Evolutionary conservation across 1,140 invertebrate species (phyloP).

Genomic region (Coptotermes formosanus): DNA sequence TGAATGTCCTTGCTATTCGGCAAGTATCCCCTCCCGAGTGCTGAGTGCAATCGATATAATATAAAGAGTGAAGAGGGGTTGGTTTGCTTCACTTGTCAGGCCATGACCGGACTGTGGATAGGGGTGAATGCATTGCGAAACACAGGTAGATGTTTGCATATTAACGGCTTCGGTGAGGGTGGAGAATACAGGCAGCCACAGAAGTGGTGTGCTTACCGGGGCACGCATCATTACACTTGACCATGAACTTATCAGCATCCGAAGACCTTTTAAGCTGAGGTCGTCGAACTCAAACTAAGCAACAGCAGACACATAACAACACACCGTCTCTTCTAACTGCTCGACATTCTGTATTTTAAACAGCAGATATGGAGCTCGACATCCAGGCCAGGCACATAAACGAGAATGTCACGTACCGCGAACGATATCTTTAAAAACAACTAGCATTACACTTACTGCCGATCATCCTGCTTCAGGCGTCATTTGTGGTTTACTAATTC

Average conservation of each 20-base stretch:
- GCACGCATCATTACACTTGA: not conserved
- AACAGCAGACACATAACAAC: too few relatives aligned
- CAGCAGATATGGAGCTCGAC: too few relatives aligned
- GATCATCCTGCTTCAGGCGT: too few relatives aligned
- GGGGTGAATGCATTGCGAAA: not conserved
- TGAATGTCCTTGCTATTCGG: not conserved
- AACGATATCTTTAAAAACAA: too few relatives aligned
- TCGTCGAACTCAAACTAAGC: too few relatives aligned
- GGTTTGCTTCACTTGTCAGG: constrained; percentile 4
- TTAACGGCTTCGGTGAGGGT: not conserved
- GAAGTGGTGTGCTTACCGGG: not conserved
- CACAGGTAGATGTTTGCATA: not conserved
- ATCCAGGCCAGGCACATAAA: too few relatives aligned
- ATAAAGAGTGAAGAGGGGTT: not conserved
- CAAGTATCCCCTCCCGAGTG: not conserved
- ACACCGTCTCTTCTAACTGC: too few relatives aligned
- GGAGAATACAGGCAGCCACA: not conserved
- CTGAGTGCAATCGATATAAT: not conserved
- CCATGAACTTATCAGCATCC: not conserved
- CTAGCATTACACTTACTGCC: too few relatives aligned
- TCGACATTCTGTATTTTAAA: too few relatives aligned
- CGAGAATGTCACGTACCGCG: too few relatives aligned
- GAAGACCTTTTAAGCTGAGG: not conserved
- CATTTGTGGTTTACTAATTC: too few relatives aligned
- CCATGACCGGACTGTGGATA: not conserved